A percentile compares a stretch with the other conserved stretches of the same genome.
These are phyloP conservation scores for Hippopotamyrus pictus DNA, from an alignment of 2,797 vertebrate genomes.

Conservation along the genomic window DNA sequence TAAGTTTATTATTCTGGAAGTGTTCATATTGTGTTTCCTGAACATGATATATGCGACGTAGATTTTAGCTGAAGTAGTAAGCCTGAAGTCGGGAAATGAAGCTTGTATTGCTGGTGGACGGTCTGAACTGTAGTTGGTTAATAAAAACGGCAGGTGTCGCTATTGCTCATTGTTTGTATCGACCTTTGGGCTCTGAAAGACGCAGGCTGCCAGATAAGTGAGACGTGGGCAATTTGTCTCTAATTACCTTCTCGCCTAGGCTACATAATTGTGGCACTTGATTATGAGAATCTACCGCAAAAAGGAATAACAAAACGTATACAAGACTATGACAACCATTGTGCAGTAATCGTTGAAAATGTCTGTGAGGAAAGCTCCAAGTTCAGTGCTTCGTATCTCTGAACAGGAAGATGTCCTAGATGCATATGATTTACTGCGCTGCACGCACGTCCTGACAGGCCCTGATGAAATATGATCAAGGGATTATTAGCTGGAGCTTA, in stretches of 20 bases:
- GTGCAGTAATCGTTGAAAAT: not conserved
- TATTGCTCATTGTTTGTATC: slow-evolving; percentile 20
- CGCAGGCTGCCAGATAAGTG: not conserved
- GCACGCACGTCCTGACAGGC: slow-evolving; percentile 27
- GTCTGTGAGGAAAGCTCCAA: slow-evolving; percentile 9
- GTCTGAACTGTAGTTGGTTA: not conserved
- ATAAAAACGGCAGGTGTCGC: slow-evolving; percentile 36
- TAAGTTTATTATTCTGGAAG: not conserved
- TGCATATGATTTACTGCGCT: slow-evolving; percentile 41
- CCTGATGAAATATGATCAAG: slow-evolving; percentile 41
- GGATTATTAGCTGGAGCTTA: slow-evolving; percentile 19
- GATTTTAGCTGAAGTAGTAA: not conserved
- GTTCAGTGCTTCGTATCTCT: slow-evolving; percentile 29
- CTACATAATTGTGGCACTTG: not conserved
- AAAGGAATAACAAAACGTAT: not conserved
- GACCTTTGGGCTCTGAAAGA: not conserved
- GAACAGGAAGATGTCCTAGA: slow-evolving; percentile 43
- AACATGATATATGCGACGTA: not conserved
- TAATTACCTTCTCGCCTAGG: not conserved
- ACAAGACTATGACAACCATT: not conserved
- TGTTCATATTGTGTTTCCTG: not conserved
- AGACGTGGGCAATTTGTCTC: slow-evolving; percentile 9
- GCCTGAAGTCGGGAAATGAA: not conserved
- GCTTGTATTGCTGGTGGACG: not conserved
- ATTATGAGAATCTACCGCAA: not conserved